A percentile compares a stretch with the other conserved stretches of the same genome.
phyloP scores from a whole-genome alignment of 1,140 invertebrate species.

The Pseudomyrmex concolor region DNA sequence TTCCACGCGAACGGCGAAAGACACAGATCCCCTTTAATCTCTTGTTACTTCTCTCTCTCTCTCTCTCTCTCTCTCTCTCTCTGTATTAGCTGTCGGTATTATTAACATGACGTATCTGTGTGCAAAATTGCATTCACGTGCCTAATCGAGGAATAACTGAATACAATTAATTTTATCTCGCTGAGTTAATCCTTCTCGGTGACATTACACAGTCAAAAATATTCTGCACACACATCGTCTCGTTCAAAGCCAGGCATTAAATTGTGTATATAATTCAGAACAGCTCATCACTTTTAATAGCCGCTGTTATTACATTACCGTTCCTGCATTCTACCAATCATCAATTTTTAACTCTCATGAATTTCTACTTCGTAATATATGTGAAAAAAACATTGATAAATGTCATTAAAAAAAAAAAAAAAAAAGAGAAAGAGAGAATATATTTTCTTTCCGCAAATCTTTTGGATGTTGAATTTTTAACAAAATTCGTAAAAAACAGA shows the following conservation, averaged over 20 bases:
- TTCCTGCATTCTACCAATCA: background rate
- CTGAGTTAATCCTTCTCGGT: constrained; percentile 29
- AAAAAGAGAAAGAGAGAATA: no score
- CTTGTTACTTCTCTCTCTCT: background rate
- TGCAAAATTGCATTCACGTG: constrained; percentile 35
- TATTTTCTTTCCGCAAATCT: background rate
- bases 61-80: background rate
- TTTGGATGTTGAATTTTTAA: no score
- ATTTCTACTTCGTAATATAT: no score
- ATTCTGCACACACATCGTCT: background rate
- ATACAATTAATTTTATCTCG: constrained; percentile 45
- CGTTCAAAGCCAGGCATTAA: constrained; percentile 18
- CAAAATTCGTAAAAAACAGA: background rate
- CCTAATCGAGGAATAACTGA: constrained; percentile 51
- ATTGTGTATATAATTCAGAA: constrained; percentile 11
- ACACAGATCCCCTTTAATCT: background rate
- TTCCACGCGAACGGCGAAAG: background rate
- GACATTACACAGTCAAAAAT: constrained; percentile 21
- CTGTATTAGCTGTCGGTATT: constrained; percentile 31
- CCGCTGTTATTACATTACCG: background rate
- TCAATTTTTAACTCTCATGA: no score
- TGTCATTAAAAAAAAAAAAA: no score
- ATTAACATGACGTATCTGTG: constrained; percentile 5
- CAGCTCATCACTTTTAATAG: constrained; percentile 9
- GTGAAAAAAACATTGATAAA: no score